Conservation (phyloP, 1,140 invertebrate species). For the Bombus balteatus region DNA sequence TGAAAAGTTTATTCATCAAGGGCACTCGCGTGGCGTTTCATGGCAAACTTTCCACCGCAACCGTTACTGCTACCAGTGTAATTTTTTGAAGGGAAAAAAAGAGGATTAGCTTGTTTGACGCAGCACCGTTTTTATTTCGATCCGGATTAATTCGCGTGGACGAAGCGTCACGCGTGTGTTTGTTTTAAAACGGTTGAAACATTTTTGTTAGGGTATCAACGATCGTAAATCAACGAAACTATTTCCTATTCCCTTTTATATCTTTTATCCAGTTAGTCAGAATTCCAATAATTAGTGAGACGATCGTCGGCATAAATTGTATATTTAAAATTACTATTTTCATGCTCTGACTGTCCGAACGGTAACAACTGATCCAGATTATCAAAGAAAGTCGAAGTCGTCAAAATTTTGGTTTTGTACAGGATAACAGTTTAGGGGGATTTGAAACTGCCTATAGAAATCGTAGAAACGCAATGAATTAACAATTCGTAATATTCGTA, state of each 20-base stretch:
- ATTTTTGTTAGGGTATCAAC: background rate
- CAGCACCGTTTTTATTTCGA: background rate
- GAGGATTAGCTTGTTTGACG: background rate
- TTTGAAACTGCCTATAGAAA: too few relatives aligned
- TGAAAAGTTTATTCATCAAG: conserved; percentile 23
- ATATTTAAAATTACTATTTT: too few relatives aligned
- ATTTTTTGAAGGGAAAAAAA: background rate
- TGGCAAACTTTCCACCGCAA: background rate
- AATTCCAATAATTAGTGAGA: background rate
- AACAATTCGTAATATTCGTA: too few relatives aligned
- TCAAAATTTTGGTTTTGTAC: too few relatives aligned
- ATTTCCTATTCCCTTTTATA: background rate
- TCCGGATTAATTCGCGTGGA: background rate
- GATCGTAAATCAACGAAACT: background rate
- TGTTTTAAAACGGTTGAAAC: background rate
- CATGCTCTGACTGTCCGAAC: too few relatives aligned
- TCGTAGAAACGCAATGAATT: too few relatives aligned
- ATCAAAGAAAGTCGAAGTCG: too few relatives aligned
- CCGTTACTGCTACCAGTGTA: background rate
- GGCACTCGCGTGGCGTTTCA: background rate
- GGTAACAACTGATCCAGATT: too few relatives aligned
- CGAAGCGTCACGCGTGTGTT: background rate
- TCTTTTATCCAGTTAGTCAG: background rate
- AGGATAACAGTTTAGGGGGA: too few relatives aligned
- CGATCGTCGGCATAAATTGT: too few relatives aligned